These are phyloP conservation scores for Dione vanillae DNA, from an alignment of 2,888 invertebrate genomes.

Conservation along the genomic window DNA sequence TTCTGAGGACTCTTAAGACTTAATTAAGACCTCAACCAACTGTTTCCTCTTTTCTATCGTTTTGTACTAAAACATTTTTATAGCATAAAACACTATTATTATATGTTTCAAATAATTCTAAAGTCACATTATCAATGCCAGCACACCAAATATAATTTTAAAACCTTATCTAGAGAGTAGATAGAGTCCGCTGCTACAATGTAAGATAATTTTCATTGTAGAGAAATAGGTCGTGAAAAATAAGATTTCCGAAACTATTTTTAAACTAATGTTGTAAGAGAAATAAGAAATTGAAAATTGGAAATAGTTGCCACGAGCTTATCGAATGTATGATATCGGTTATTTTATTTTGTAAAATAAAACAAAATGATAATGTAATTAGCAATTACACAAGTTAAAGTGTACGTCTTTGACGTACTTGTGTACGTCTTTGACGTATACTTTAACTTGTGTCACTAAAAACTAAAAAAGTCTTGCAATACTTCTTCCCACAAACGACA, in stretches of 20 bases:
- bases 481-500: not conserved
- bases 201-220: slow-evolving; percentile 14
- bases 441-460: too few relatives aligned
- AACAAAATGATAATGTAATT: too few relatives aligned
- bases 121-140: too few relatives aligned
- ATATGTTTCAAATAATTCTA: too few relatives aligned
- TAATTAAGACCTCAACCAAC: too few relatives aligned
- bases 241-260: slow-evolving; percentile 11
- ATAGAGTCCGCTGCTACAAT: not conserved
- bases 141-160: not conserved
- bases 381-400: too few relatives aligned
- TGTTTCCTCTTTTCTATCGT: too few relatives aligned
- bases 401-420: too few relatives aligned
- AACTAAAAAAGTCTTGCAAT: not conserved
- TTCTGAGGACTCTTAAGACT: too few relatives aligned
- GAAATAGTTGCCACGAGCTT: not conserved
- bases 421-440: too few relatives aligned
- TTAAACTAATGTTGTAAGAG: slow-evolving; percentile 6
- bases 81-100: too few relatives aligned
- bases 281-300: slow-evolving; percentile 4
- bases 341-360: not conserved
- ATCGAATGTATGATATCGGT: not conserved
- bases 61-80: too few relatives aligned
- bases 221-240: slow-evolving; percentile 20
- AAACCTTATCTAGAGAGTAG: not conserved